phyloP scores from a whole-genome alignment of 2,888 invertebrate species.

The Stegophylla sp. region DNA sequence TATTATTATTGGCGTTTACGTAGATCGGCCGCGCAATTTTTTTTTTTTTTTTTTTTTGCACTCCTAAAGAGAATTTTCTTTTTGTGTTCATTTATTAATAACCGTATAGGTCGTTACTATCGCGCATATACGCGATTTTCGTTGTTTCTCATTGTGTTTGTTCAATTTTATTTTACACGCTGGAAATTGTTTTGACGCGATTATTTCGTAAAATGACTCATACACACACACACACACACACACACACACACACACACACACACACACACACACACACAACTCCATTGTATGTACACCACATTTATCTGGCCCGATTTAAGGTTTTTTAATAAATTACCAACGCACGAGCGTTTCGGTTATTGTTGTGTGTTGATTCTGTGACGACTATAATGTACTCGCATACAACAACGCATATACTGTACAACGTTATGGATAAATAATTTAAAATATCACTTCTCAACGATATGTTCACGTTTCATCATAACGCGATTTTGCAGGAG shows the following conservation, averaged over 20 bases:
- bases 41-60: background rate
- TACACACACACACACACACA: background rate
- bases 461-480: conserved; percentile 5
- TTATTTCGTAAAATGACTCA: conserved; percentile 16
- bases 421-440: background rate
- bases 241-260: background rate
- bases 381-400: background rate
- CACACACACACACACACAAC: background rate
- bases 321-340: background rate
- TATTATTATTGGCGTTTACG: too few relatives aligned
- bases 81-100: too few relatives aligned
- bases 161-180: conserved; percentile 24
- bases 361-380: background rate
- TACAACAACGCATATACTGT: background rate
- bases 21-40: background rate
- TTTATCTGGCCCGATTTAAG: conserved; percentile 18
- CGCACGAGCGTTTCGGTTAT: background rate
- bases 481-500: background rate
- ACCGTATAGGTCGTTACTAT: background rate
- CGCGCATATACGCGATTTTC: background rate
- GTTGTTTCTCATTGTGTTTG: background rate
- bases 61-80: too few relatives aligned
- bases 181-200: conserved; percentile 31
- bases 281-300: too few relatives aligned
- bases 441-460: background rate